Percentiles rank a stretch among this genome's conserved stretches.
phyloP scores from a whole-genome alignment of 2,888 invertebrate species.

The Perizoma affinitatum region DNA sequence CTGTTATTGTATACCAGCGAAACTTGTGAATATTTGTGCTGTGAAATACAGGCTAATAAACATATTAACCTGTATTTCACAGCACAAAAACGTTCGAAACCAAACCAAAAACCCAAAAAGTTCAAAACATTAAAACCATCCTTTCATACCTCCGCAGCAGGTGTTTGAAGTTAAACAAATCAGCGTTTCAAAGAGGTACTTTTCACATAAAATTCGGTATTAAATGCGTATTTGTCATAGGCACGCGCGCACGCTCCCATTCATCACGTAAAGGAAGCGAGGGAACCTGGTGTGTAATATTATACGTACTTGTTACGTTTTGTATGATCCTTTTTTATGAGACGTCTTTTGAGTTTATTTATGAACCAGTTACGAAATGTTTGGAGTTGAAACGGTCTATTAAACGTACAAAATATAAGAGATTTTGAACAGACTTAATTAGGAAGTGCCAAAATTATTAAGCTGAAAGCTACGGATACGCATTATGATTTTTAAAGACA shows the following conservation, averaged over 20 bases:
- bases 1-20: no score
- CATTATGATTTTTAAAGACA: no score
- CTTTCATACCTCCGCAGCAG: conserved; percentile 18
- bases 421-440: no score
- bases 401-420: conserved; percentile 24
- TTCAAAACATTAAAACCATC: conserved; percentile 1
- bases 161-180: conserved; percentile 35
- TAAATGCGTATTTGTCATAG: conserved; percentile 38
- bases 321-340: conserved; percentile 25
- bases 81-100: conserved; percentile 1
- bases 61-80: no score
- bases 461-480: no score
- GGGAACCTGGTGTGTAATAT: conserved; percentile 29
- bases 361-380: conserved; percentile 12
- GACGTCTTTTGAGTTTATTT: conserved; percentile 21
- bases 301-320: conserved; percentile 29
- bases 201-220: conserved; percentile 35
- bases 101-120: no score
- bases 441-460: no score
- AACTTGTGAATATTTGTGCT: no score
- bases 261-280: conserved; percentile 37
- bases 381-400: no score
- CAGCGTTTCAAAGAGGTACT: conserved; percentile 29
- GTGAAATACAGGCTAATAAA: no score
- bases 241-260: conserved; percentile 22